Base-by-base conservation (phyloP, 2,797 vertebrate species). In the Cichlasoma orientale region DNA sequence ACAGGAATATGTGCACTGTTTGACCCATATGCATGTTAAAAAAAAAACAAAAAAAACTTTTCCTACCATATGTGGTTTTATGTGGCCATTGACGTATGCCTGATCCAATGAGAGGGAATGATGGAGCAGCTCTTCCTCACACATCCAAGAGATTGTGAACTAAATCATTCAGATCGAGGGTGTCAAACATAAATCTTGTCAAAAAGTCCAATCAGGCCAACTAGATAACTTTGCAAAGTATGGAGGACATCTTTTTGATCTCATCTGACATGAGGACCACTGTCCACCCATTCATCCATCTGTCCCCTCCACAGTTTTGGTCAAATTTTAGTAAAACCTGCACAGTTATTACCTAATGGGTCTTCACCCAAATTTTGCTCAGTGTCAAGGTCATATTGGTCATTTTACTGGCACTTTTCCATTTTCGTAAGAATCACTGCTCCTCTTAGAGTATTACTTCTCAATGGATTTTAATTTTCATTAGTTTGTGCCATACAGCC, bases 11-110 rank as follows among this genome's bases (percentile, higher is more conserved):
- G 12, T 56, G 52, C 56, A 29, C 59, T 41, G 2, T 38, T 38
- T 11, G 11, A 38, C 36, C 7, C 11, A 58, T 21, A 16, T 75
- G 41, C 14, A 44, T 74, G n/a, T 31, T n/a, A 36, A 69, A 63
- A 25, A 38, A 70, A 63, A 31, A 50, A 68, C 55, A 38, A 61
- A 61, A 31, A 31, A 68, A 76, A 61, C 41, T 78, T 44, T 52
- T 50, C 33, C 52, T 33, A 41, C 73, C 57, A 38, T 66, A 71
- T 84, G 75, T 74, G 36, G 53, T 77, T 82, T 86, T 74, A 41
- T 44, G 21, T 7, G 59, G 56, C 78, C 82, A 77, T 82, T 59
- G 80, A 90, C 86, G 78, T 85, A 82, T 66, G 75, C 75, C 72
- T 74, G 41, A 57, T 84, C 75, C 63, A 78, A 71, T 75, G 58